A percentile compares a stretch with the other conserved stretches of the same genome.
Conservation (phyloP, 2,113 vertebrate genomes). For the Tragelaphus buxtoni region DNA sequence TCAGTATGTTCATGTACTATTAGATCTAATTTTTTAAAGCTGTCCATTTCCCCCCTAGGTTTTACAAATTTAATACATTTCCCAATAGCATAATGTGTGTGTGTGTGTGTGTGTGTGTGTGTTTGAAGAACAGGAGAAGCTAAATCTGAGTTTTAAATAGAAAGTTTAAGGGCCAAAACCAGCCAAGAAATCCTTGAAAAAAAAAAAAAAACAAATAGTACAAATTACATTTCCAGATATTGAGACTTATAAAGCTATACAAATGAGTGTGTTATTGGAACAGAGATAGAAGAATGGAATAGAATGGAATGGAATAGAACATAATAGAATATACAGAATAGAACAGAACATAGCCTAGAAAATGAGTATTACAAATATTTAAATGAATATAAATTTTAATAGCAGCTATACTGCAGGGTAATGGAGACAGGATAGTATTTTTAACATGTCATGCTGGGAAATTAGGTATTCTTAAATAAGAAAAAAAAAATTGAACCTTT, state of each 20-base stretch:
- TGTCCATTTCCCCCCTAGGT: too few species aligned
- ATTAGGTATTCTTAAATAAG: not conserved
- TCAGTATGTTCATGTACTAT: not conserved
- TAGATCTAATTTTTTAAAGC: not conserved
- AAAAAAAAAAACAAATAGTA: not conserved
- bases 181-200: not conserved
- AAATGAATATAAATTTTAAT: not conserved
- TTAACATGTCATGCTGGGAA: not conserved
- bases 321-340: not conserved
- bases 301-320: not conserved
- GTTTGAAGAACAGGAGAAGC: not conserved
- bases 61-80: too few species aligned
- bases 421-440: not conserved
- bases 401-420: not conserved
- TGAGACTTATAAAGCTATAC: not conserved
- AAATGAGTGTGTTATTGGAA: not conserved
- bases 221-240: not conserved
- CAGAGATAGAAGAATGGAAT: not conserved
- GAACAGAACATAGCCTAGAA: not conserved
- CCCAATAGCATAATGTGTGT: too few species aligned
- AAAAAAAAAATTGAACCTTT: not conserved
- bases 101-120: not conserved
- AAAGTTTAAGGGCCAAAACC: not conserved
- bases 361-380: not conserved
- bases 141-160: not conserved